Base-by-base conservation (phyloP, 2,797 vertebrate genomes). In the Poeciliopsis infans region DNA sequence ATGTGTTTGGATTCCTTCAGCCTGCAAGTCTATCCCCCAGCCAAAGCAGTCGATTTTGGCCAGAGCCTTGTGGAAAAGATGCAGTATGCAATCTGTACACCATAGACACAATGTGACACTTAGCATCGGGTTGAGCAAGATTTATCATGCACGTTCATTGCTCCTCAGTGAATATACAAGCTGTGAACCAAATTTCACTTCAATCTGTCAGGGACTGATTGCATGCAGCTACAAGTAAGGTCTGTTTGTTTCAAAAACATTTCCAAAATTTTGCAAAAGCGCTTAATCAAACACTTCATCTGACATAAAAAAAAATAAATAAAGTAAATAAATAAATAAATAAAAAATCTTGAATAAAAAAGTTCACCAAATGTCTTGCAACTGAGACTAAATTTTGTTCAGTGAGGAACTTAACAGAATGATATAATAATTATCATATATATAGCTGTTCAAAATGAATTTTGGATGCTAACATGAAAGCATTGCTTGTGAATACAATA, bases 21-120 rank as follows among this genome's bases (percentile, higher is more conserved):
- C 46, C 81, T 79, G 85, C n/a, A 51, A 74, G 86, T 69, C 36
- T 79, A 81, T 74, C 83, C 77, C 82, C 41, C 76, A 83, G 86
- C 81, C 81, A 80, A 70, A 80, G 85, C 85, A 86, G 80, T 51
- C 84, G 72, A 77, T 77, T 79, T 85, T 85, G 87, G 87, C 86
- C 85, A 78, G 43, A 76, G 87, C 78, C 76, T 81, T 68, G 80
- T 76, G 89, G 88, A 91, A 89, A 87, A 91, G 80, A 91, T 91
- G 86, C 88, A 86, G 86, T 84, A 79, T 89, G 91, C 89, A 92
- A 91, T 92, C 88, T 93, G 90, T 87, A 92, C 86, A 78, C 91
- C 86, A 91, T 92, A 92, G 94, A 94, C 90, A 94, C 91, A 91
- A 93, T 87, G 80, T 91, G 89, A 92, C 89, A 91, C 90, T 89